Evolutionary conservation across 2,113 vertebrate species (phyloP), one percentile per base, ranked within the genome.

Genomic region (Toxostoma redivivum): DNA sequence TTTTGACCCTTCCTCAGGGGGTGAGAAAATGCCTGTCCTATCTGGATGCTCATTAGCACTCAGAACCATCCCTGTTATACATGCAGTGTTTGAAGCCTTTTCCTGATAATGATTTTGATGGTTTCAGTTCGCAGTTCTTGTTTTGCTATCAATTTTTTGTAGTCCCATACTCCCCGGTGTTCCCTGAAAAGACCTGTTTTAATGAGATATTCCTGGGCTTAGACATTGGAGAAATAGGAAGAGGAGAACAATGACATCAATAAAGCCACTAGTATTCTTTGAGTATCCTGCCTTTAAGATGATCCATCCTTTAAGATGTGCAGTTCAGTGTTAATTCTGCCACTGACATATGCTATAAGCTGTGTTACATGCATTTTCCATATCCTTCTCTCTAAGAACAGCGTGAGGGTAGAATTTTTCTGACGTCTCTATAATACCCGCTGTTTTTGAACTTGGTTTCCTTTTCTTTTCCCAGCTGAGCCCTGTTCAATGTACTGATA

Each of bases 21-120:
- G 79, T 57, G n/a, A 88, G 82, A 93, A 88, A 90, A 92, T 82
- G 33, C 25, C 89, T 69, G 25, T 92, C 65, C 83, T 92, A 61
- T 88, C 86, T 91, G 67, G 88, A 91, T 92, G 94, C 92, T 96
- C 94, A 94, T 97, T 97, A 97, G 70, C 74, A 88, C 96, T 95
- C 73, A 64, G 73, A 94, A 78, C 81, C 2, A 2, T 92, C 81
- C 61, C 71, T 82, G 85, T 85, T 96, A 90, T 28, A 96, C 30
- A 72, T 86, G 45, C 22, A 77, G 81, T 38, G 72, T 97, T 96
- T 97, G 96, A 95, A 94, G 73, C 77, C 20, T 94, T 90, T 88
- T 80, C 47, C 91, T 85, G 79, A 85, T 97, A 97, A 97, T 96
- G 96, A 94, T 97, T 89, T 94, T 97, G 95, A 96, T 91, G 91